Percentiles rank a stretch among this genome's conserved stretches.
These are phyloP conservation scores for Biston betularia DNA, from an alignment of 2,888 invertebrate species.

Conservation along the genomic window DNA sequence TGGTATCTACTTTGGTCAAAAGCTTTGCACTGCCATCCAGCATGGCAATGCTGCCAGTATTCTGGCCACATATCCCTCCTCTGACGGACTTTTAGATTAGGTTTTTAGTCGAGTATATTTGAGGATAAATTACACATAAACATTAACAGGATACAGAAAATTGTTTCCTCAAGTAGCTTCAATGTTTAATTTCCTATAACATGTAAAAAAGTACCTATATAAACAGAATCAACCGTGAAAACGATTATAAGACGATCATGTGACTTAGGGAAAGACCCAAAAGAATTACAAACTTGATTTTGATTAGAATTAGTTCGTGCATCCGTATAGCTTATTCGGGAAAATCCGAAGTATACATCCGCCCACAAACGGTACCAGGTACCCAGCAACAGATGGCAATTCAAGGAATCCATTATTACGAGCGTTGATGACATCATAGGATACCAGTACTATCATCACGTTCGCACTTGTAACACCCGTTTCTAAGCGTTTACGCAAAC, in stretches of 20 bases:
- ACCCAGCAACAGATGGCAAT: conserved; percentile 25
- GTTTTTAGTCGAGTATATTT: background rate
- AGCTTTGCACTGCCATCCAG: no score
- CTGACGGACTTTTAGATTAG: no score
- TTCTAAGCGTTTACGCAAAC: conserved; percentile 2
- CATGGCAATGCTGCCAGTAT: no score
- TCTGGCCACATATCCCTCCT: no score
- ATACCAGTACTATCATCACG: conserved; percentile 29
- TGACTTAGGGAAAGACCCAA: conserved; percentile 18
- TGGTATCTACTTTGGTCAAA: no score
- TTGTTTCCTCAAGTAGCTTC: conserved; percentile 8
- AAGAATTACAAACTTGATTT: conserved; percentile 1
- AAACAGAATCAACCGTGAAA: background rate
- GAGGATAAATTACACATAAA: conserved; percentile 1
- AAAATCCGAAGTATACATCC: conserved; percentile 18
- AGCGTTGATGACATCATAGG: conserved; percentile 43
- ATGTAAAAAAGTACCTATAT: background rate
- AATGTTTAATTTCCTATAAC: conserved; percentile 3
- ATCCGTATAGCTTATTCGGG: conserved; percentile 3
- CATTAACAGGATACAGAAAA: conserved; percentile 2
- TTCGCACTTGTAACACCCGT: conserved; percentile 27
- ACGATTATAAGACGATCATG: background rate
- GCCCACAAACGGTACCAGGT: conserved; percentile 24
- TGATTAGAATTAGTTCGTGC: background rate
- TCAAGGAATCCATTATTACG: conserved; percentile 46